These are phyloP conservation scores for Atrichornis clamosus DNA, from an alignment of 2,113 vertebrate species.

Conservation along the genomic window DNA sequence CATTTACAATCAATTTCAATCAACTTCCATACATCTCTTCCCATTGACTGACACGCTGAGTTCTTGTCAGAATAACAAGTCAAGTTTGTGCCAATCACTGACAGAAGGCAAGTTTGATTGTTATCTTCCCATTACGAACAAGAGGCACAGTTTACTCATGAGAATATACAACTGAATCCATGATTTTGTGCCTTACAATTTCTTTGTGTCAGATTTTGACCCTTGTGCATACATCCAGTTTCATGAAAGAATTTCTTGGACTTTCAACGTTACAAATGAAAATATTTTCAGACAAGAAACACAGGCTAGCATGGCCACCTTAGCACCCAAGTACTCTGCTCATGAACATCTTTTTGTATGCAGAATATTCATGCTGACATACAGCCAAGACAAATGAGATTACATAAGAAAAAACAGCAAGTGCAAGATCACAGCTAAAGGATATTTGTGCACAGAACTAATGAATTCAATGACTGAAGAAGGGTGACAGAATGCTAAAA, in stretches of 20 bases:
- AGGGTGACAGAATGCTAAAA: background rate
- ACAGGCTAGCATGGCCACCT: background rate
- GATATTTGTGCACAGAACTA: background rate
- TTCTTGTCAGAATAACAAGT: slow-evolving; percentile 17
- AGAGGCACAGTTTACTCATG: background rate
- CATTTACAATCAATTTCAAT: slow-evolving; percentile 64
- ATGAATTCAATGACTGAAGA: background rate
- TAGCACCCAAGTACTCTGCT: background rate
- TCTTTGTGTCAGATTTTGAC: background rate
- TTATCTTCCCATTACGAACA: slow-evolving; percentile 18
- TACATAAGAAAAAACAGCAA: background rate
- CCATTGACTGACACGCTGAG: slow-evolving; percentile 30
- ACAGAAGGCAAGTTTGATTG: slow-evolving; percentile 13
- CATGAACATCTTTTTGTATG: background rate
- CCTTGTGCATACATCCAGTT: accelerated
- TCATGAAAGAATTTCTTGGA: background rate
- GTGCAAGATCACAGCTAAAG: background rate
- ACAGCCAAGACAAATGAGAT: background rate
- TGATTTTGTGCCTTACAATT: background rate
- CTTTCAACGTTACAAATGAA: background rate
- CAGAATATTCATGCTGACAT: background rate
- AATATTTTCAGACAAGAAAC: background rate
- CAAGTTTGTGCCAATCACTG: slow-evolving; percentile 47
- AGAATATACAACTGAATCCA: background rate
- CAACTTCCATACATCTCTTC: slow-evolving; percentile 22